Evolutionary conservation across 2,888 invertebrate genomes (phyloP), one percentile per base, ranked within the genome.

Genomic region (Leptinotarsa tumamoca): DNA sequence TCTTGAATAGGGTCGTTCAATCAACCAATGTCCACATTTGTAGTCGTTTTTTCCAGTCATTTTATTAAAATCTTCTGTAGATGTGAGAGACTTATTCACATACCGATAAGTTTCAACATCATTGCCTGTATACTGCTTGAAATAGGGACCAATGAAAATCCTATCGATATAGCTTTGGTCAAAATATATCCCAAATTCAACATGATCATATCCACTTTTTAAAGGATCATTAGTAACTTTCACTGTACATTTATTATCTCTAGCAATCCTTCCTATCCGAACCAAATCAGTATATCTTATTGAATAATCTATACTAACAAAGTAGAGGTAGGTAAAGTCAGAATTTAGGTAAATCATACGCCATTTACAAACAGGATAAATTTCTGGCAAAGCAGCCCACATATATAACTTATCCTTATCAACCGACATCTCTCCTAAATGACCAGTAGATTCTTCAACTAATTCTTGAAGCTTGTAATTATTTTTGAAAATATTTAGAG

Each of bases 271-370:
- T 51, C 90, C 89, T 50, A 91, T 89, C 77, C 88, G 89, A 66
- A 89, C 81, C 79, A 92, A 87, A 82, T 90, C 88, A 4, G 83
- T 90, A 74, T 89, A 90, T 23, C 70, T 58, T 2, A 92, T 90
- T 74, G 90, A 90, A 83, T 91, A 91, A 1, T 90, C 89, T 82
- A 87, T 89, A 63, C 87, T 88, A 74, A 86, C 87, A 82, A 92
- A 90, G 71, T 89, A 87, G 68, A 92, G 87, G 83, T 90, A 90
- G 21, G 84, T 86, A 83, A 92, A 91, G 84, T 90, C 90, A 74
- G 90, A 88, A 86, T 90, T 90, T 58, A 92, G 80, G 63, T 87
- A 90, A 86, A 92, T 89, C 76, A 91, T 87, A 81, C 91, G 90
- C 92, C 92, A 92, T 86, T 81, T 83, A 43, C 73, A 79, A 18